These are phyloP conservation scores for Hyposoter dolosus DNA, from an alignment of 2,888 invertebrate genomes.

Conservation along the genomic window DNA sequence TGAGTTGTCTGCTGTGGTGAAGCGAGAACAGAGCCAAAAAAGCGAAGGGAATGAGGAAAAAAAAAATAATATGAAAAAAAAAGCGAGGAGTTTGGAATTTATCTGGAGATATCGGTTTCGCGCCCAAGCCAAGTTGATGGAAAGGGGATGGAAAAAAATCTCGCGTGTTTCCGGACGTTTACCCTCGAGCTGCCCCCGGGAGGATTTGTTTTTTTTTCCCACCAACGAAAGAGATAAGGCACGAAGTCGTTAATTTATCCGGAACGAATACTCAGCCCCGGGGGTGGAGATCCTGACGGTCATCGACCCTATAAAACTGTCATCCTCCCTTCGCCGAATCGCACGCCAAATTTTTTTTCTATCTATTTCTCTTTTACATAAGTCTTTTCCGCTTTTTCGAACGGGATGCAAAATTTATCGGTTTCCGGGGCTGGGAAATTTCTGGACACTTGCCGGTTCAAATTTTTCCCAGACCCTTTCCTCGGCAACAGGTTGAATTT, in stretches of 20 bases:
- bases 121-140: slow-evolving; percentile 46
- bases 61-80: slow-evolving; percentile 2
- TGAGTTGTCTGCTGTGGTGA: slow-evolving; percentile 20
- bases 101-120: slow-evolving; percentile 53
- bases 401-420: slow-evolving; percentile 27
- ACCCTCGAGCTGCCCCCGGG: slow-evolving; percentile 18
- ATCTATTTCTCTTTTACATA: background rate
- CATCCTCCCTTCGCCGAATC: slow-evolving; percentile 53
- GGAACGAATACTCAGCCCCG: slow-evolving; percentile 15
- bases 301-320: slow-evolving; percentile 66
- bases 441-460: slow-evolving; percentile 32
- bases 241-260: slow-evolving; percentile 74
- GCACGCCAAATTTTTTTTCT: slow-evolving; percentile 21
- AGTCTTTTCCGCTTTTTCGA: slow-evolving; percentile 8
- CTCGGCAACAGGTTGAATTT: slow-evolving; percentile 47
- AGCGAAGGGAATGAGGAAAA: background rate
- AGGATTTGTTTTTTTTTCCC: slow-evolving; percentile 9
- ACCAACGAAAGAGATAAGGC: slow-evolving; percentile 69
- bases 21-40: slow-evolving; percentile 55
- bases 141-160: slow-evolving; percentile 35
- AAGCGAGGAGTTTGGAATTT: slow-evolving; percentile 24
- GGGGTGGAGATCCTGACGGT: slow-evolving; percentile 36
- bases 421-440: slow-evolving; percentile 10
- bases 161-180: slow-evolving; percentile 57
- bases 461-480: background rate